phyloP scores from a whole-genome alignment of 2,888 invertebrate species.

The Eumacrocentrus americanus region DNA sequence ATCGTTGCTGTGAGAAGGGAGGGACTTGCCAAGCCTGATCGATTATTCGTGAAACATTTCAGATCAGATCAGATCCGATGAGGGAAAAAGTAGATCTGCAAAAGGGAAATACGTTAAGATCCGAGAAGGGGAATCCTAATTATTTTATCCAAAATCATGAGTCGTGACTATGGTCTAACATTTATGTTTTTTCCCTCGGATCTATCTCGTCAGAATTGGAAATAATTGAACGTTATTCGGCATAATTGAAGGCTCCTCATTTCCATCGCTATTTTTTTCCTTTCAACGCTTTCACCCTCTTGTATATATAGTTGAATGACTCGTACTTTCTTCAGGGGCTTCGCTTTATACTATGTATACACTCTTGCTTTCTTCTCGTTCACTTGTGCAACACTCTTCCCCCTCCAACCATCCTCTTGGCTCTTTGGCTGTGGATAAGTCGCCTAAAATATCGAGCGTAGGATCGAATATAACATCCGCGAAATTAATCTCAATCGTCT shows the following conservation, averaged over 20 bases:
- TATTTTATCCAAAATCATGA: constrained; percentile 22
- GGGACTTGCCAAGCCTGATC: constrained; percentile 5
- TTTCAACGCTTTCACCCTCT: not conserved
- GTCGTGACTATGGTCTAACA: constrained; percentile 32
- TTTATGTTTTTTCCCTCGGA: constrained; percentile 11
- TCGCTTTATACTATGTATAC: constrained; percentile 24
- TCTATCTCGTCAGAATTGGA: not conserved
- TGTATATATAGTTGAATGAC: not conserved
- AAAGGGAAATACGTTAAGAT: constrained; percentile 18
- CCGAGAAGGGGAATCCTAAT: constrained; percentile 21
- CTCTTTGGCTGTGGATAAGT: no score
- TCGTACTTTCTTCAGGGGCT: not conserved
- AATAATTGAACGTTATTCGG: constrained; percentile 35
- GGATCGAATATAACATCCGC: constrained; percentile 29
- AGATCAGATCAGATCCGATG: not conserved
- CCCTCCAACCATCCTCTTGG: no score
- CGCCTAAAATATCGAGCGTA: constrained; percentile 31
- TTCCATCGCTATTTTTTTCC: constrained; percentile 30
- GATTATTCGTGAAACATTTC: constrained; percentile 23
- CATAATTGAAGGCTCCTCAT: constrained; percentile 38
- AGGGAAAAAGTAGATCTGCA: not conserved
- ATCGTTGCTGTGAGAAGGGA: constrained; percentile 8
- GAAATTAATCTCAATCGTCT: constrained; percentile 59
- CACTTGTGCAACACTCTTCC: constrained; percentile 2
- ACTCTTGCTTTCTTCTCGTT: not conserved